These are phyloP conservation scores for Scolopax bukidnonensis DNA, from an alignment of 2,797 vertebrate genomes.

Conservation along the genomic window DNA sequence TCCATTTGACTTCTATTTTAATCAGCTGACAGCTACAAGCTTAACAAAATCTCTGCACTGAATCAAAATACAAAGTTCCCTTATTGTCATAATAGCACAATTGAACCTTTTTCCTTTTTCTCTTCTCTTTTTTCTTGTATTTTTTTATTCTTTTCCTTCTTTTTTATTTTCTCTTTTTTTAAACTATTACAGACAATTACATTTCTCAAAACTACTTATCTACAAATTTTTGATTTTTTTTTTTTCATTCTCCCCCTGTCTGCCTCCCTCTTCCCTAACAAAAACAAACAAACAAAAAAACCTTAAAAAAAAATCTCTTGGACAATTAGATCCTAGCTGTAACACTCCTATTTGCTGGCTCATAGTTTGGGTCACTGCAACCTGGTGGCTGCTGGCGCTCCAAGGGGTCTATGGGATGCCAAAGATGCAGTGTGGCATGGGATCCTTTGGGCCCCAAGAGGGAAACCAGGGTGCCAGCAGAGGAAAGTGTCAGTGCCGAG, in stretches of 20 bases:
- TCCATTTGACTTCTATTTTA: background rate
- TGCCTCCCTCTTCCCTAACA: no score
- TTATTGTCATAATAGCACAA: background rate
- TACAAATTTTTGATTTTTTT: background rate
- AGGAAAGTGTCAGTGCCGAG: background rate
- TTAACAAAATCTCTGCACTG: background rate
- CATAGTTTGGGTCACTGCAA: background rate
- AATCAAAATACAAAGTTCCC: background rate
- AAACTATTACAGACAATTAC: background rate
- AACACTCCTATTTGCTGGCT: background rate
- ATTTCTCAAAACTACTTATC: background rate
- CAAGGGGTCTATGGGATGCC: background rate
- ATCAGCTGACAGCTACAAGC: background rate
- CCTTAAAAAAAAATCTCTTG: background rate
- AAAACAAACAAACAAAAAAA: background rate
- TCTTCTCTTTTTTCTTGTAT: background rate
- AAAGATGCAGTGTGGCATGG: background rate
- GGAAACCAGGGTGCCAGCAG: background rate
- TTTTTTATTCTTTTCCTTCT: no score
- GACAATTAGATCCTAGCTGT: background rate
- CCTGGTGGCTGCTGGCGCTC: background rate
- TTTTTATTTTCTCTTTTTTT: background rate
- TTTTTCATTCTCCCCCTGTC: background rate
- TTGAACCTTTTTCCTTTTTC: fast-evolving
- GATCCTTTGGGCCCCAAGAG: background rate